A percentile compares a stretch with the other conserved stretches of the same genome.
These are phyloP conservation scores for Brachyopa scutellaris DNA, from an alignment of 2,888 invertebrate species.

Conservation along the genomic window DNA sequence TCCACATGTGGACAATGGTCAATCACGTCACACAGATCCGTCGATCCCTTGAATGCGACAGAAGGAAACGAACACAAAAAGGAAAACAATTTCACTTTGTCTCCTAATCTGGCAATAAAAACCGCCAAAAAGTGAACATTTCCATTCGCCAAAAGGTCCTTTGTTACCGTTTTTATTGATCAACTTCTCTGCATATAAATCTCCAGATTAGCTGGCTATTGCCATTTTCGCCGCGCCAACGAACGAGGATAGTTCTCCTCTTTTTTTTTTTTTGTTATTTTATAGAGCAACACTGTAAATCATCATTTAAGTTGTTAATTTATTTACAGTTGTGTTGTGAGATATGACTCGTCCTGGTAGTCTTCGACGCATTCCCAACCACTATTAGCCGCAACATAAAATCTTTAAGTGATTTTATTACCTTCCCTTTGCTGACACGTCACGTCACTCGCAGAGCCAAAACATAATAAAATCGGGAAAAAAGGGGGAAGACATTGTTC, in stretches of 20 bases:
- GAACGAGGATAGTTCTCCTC: conserved; percentile 36
- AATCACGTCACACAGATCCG: conserved; percentile 28
- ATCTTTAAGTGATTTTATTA: conserved; percentile 71
- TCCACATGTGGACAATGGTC: conserved; percentile 63
- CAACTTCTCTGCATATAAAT: conserved; percentile 81
- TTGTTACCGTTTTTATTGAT: conserved; percentile 78
- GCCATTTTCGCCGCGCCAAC: conserved; percentile 56
- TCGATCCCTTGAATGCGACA: background rate
- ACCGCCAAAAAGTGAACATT: conserved; percentile 70
- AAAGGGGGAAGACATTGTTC: conserved; percentile 8
- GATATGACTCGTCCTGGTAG: background rate
- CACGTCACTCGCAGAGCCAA: conserved; percentile 45
- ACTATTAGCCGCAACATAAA: conserved; percentile 71
- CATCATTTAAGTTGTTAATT: conserved; percentile 76
- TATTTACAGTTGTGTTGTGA: conserved; percentile 75
- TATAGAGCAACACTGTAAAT: conserved; percentile 76
- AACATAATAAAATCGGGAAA: background rate
- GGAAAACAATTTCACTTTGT: conserved; percentile 60
- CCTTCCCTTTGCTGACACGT: conserved; percentile 49
- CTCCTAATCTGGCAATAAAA: conserved; percentile 74
- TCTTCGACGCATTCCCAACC: conserved; percentile 18
- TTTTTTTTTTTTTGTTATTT: too few relatives aligned
- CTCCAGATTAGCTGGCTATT: conserved; percentile 77
- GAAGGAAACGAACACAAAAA: background rate
- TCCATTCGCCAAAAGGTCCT: conserved; percentile 54